Percentiles rank a stretch among this genome's conserved stretches.
Evolutionary conservation across 2,797 vertebrate species (phyloP).

Genomic region (Valencia hispanica): DNA sequence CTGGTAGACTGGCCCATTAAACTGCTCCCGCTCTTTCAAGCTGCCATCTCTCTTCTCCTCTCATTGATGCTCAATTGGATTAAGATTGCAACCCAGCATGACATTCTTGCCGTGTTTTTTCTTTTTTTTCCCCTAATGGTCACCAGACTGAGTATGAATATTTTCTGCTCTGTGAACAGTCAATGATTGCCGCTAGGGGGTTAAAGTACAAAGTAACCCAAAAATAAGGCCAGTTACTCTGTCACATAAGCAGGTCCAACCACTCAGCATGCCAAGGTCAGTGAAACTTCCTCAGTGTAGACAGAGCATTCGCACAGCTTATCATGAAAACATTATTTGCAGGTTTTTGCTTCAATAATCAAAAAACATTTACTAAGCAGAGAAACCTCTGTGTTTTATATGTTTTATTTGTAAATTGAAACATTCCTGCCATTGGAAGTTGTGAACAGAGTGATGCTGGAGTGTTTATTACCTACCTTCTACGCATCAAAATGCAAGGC

Average conservation of each 20-base stretch:
- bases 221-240: neutral
- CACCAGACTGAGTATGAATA: neutral
- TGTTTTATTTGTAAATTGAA: neutral
- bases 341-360: neutral
- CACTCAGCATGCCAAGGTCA: neutral
- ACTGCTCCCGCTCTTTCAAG: constrained; percentile 3
- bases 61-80: constrained; percentile 12
- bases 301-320: neutral
- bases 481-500: neutral
- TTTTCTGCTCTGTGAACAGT: neutral
- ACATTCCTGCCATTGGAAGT: neutral
- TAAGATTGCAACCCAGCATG: neutral
- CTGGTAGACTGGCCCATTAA: constrained; percentile 3
- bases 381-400: neutral
- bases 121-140: neutral
- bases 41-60: neutral
- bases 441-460: neutral
- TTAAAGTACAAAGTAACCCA: neutral
- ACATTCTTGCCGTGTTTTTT: constrained; percentile 1
- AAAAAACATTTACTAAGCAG: neutral
- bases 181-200: neutral
- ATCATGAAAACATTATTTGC: neutral
- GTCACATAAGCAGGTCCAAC: no score
- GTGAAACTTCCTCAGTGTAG: neutral
- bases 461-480: neutral